Evolutionary conservation across 2,113 vertebrate genomes (phyloP).

Genomic region (Falco punctatus): DNA sequence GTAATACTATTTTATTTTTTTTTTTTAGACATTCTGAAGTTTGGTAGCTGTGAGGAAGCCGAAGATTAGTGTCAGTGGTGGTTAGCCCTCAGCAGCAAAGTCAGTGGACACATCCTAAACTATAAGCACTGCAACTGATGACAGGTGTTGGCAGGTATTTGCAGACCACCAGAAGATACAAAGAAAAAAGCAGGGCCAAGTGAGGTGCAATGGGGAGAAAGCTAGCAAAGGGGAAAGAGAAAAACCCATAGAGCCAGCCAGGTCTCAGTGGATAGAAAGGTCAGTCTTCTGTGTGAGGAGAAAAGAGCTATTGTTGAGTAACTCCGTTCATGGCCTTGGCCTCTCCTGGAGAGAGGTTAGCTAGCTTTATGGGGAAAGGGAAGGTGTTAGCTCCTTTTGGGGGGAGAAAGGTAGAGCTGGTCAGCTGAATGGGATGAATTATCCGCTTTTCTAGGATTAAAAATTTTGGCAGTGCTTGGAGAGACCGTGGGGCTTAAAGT

Average conservation of each 20-base stretch:
- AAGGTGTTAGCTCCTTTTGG: not conserved
- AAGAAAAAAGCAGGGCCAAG: not conserved
- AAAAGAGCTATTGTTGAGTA: not conserved
- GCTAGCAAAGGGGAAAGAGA: not conserved
- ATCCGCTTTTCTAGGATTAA: not conserved
- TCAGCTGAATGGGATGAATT: constrained; percentile 28
- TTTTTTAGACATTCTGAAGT: not conserved
- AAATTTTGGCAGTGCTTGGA: not conserved
- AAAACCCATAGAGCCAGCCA: not conserved
- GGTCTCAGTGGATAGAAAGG: not conserved
- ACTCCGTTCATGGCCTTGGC: not conserved
- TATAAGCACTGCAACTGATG: not conserved
- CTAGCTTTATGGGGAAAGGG: not conserved
- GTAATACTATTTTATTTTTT: not conserved
- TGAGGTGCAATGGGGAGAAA: not conserved
- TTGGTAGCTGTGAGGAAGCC: not conserved
- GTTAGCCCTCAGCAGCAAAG: not conserved
- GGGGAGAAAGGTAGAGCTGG: not conserved
- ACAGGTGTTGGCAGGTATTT: not conserved
- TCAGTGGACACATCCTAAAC: not conserved
- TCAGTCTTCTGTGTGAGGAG: not conserved
- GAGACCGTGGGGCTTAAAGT: not conserved
- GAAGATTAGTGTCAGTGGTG: not conserved
- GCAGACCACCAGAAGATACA: not conserved
- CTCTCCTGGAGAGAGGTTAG: not conserved